Evolutionary conservation across 2,888 invertebrate species (phyloP).

Genomic region (Apoda limacodes): DNA sequence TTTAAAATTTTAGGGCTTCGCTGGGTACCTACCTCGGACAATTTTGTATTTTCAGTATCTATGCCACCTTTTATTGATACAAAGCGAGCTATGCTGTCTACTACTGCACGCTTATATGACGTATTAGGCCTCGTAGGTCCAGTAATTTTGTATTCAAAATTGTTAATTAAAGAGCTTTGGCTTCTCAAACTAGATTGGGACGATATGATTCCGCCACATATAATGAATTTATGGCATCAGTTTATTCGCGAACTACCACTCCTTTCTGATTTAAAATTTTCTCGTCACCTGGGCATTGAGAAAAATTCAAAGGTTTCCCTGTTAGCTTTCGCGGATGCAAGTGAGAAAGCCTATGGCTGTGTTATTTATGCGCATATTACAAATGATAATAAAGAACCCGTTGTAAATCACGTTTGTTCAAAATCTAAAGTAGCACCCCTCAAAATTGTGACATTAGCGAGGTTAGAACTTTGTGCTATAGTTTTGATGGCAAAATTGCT

Average conservation of each 20-base stretch:
- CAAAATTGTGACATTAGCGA: slow-evolving; percentile 9
- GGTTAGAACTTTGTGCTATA: slow-evolving; percentile 6
- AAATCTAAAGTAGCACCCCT: slow-evolving; percentile 10
- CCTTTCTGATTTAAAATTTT: slow-evolving; percentile 3
- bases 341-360: too few relatives aligned
- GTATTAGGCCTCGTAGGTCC: slow-evolving; percentile 13
- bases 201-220: slow-evolving; percentile 4
- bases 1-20: slow-evolving; percentile 14
- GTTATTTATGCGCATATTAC: too few relatives aligned
- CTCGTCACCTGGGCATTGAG: slow-evolving; percentile 7
- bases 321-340: too few relatives aligned
- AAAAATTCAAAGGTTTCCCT: too few relatives aligned
- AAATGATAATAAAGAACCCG: slow-evolving; percentile 5
- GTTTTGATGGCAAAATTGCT: slow-evolving; percentile 7
- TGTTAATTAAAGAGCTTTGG: too few relatives aligned
- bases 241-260: slow-evolving; percentile 8
- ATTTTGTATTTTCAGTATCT: slow-evolving; percentile 5
- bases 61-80: slow-evolving; percentile 2
- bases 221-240: slow-evolving; percentile 3
- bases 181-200: slow-evolving; percentile 12
- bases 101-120: slow-evolving; percentile 10
- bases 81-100: slow-evolving; percentile 11
- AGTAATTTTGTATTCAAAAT: too few relatives aligned
- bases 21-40: slow-evolving; percentile 10
- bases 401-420: slow-evolving; percentile 9